A percentile compares a stretch with the other conserved stretches of the same genome.
Conservation (phyloP, 2,797 vertebrate species). For the Lithobates sylvaticus region DNA sequence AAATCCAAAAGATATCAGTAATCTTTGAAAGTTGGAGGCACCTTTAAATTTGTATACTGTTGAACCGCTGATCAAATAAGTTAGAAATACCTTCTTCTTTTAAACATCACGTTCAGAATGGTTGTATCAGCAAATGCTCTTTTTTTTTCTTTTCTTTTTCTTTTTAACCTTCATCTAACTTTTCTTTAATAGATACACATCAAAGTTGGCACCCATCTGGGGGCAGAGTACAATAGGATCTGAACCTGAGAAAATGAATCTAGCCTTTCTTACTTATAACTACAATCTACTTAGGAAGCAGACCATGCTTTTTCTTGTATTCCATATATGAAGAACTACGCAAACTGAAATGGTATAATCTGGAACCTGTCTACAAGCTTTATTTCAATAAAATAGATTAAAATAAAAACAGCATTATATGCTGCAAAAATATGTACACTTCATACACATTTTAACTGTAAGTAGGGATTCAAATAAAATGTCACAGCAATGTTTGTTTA, state of each 20-base stretch:
- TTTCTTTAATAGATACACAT: constrained; percentile 3
- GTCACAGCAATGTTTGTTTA: background rate
- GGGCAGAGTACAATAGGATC: constrained; percentile 8
- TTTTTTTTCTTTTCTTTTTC: background rate
- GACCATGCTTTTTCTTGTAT: background rate
- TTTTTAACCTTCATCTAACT: background rate
- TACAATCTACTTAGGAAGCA: constrained; percentile 5
- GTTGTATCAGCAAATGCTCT: background rate
- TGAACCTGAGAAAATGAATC: constrained; percentile 5
- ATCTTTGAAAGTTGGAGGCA: background rate
- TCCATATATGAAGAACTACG: background rate
- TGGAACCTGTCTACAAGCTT: background rate
- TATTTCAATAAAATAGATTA: background rate
- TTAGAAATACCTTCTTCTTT: background rate
- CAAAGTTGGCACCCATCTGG: constrained; percentile 20
- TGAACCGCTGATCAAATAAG: background rate
- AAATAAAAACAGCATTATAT: background rate
- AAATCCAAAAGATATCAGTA: too few species aligned
- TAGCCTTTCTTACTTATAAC: background rate
- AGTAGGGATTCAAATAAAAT: background rate
- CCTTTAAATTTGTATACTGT: background rate
- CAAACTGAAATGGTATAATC: background rate
- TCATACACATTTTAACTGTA: background rate
- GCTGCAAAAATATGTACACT: background rate
- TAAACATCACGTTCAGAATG: background rate